phyloP scores from a whole-genome alignment of 2,888 invertebrate species.

The Stomorhina lunata region DNA sequence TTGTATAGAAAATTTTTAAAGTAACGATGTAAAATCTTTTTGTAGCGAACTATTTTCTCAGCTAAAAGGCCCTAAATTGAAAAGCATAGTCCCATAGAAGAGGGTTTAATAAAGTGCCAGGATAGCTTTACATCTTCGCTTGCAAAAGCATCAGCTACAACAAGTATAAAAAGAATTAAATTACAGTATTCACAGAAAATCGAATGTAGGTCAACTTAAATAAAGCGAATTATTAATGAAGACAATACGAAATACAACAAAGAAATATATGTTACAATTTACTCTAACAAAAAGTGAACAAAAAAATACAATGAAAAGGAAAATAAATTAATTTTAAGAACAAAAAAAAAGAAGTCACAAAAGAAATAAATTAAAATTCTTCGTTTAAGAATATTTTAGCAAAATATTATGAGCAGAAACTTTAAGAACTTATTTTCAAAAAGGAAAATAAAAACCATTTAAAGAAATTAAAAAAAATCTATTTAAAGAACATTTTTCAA shows the following conservation, averaged over 20 bases:
- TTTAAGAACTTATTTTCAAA: background rate
- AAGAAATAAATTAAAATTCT: slow-evolving; percentile 36
- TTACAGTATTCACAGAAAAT: slow-evolving; percentile 11
- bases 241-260: slow-evolving; percentile 38
- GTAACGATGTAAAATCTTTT: too few species aligned
- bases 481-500: too few species aligned
- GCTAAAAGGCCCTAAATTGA: too few species aligned
- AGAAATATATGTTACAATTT: slow-evolving; percentile 17
- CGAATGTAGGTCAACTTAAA: slow-evolving; percentile 58
- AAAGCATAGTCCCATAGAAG: too few species aligned
- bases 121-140: background rate
- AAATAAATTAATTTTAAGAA: slow-evolving; percentile 20
- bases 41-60: too few species aligned
- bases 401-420: background rate
- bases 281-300: background rate
- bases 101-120: too few species aligned
- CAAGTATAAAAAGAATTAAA: background rate
- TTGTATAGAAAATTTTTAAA: too few species aligned
- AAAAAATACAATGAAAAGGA: slow-evolving; percentile 1
- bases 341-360: slow-evolving; percentile 2
- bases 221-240: slow-evolving; percentile 58
- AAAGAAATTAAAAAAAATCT: too few species aligned
- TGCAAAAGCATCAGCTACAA: background rate
- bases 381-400: background rate
- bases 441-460: too few species aligned